Percentiles rank a stretch among this genome's conserved stretches.
Evolutionary conservation across 2,113 vertebrate genomes (phyloP).

Genomic region (Callospermophilus lateralis): DNA sequence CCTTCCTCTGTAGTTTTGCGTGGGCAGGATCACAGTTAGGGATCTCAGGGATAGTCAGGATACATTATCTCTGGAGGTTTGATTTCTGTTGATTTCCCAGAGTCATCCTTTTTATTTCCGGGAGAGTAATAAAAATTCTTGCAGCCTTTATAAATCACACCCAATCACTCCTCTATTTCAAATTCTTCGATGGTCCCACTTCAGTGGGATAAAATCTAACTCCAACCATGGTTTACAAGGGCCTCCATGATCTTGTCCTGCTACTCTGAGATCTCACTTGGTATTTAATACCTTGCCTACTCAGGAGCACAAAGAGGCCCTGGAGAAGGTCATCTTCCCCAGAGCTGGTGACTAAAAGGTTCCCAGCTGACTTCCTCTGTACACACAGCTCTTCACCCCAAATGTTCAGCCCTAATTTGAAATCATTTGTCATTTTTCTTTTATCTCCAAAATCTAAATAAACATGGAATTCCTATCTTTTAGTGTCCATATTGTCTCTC

Average conservation of each 20-base stretch:
- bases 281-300: neutral
- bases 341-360: neutral
- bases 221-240: neutral
- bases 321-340: neutral
- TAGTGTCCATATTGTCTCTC: conserved; percentile 10
- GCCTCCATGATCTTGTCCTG: neutral
- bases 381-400: neutral
- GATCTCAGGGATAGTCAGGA: neutral
- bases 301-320: neutral
- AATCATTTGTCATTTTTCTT: neutral
- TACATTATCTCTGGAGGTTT: neutral
- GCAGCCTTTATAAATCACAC: conserved; percentile 24
- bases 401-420: conserved; percentile 12
- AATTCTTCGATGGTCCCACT: neutral
- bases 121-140: neutral
- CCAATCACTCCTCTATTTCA: neutral
- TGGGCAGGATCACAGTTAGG: neutral
- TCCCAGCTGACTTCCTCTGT: neutral
- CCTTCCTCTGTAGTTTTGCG: neutral
- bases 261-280: neutral
- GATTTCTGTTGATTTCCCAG: neutral
- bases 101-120: neutral
- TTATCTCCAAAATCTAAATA: conserved; percentile 23
- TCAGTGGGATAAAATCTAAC: neutral
- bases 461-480: conserved; percentile 28